Evolutionary conservation across 2,888 invertebrate genomes (phyloP), one percentile per base, ranked within the genome.

Genomic region (Deladenus siricidicola): DNA sequence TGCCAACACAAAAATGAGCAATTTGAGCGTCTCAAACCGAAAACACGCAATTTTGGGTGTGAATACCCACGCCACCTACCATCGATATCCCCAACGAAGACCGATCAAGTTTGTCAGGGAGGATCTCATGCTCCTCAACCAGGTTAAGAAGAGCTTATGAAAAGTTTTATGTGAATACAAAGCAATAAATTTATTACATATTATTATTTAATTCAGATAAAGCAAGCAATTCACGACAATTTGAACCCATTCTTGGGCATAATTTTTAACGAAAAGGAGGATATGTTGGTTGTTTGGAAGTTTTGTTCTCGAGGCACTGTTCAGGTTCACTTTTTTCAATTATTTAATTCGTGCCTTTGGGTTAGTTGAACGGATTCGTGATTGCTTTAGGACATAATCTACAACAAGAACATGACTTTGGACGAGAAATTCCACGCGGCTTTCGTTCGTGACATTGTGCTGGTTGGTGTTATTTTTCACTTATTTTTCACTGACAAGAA

Each of bases 231-330:
- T 42, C 94, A 96, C 83, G 90, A 92, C 81, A 94, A 96, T 82
- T 86, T 96, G 67, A 94, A 94, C 83, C 89, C 90, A 57, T 96
- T 96, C 83, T 89, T 94, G 80, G 96, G 96, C n/a, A 76, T 76
- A 65, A 63, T 67, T 10, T 76, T 73, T 67, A 76, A 75, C 60
- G 76, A 76, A 54, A 71, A 69, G 54, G 76, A 76, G 26, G 76
- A 75, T 44, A 61, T 76, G 67, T 29, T 76, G 14, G 58, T 76
- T 19, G 59, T 76, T 1, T 76, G 76, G 76, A 76, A 76, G 60
- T 76, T 76, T 61, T 75, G 75, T 63, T 74, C 71, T 2, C 62
- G 75, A 43, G 71, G 64, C 8, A 68, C 64, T 17, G 61, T 68
- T 23, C 68, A 68, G 30, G 61, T 51, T 21, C 4, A 4, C 21